A percentile compares a stretch with the other conserved stretches of the same genome.
Conservation (phyloP, 2,113 vertebrate species). For the Dipodomys ordii region DNA sequence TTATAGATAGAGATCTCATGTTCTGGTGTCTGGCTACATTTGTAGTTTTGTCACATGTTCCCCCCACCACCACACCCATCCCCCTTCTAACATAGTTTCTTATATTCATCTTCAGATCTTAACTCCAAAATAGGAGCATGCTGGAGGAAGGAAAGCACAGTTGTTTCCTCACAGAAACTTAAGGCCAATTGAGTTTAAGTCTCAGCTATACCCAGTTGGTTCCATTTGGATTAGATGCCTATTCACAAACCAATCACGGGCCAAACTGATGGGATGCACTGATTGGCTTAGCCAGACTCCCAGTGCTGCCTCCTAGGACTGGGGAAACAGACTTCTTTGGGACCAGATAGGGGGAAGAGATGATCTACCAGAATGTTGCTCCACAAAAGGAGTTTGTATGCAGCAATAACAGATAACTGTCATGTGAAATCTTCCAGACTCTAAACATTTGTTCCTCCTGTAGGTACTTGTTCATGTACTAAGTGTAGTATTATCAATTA, state of each 20-base stretch:
- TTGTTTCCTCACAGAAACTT: neutral
- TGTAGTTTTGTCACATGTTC: neutral
- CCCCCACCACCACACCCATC: neutral
- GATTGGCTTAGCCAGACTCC: neutral
- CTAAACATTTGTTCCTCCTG: neutral
- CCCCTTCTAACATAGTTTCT: neutral
- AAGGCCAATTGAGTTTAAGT: neutral
- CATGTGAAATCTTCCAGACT: neutral
- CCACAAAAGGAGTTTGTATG: neutral
- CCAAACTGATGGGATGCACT: neutral
- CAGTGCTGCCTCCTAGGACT: neutral
- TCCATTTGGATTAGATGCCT: neutral
- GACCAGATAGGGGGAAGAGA: neutral
- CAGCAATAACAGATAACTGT: neutral
- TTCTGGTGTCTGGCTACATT: neutral
- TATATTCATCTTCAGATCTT: neutral
- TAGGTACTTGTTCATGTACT: neutral
- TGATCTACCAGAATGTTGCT: neutral
- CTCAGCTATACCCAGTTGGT: neutral
- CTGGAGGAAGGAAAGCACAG: neutral
- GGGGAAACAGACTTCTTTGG: neutral
- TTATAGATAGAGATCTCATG: neutral
- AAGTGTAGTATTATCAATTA: slow-evolving; percentile 11
- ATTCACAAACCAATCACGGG: neutral
- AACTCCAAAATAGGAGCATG: neutral